phyloP scores from a whole-genome alignment of 2,797 vertebrate species.

The Odontamblyopus rebecca region DNA sequence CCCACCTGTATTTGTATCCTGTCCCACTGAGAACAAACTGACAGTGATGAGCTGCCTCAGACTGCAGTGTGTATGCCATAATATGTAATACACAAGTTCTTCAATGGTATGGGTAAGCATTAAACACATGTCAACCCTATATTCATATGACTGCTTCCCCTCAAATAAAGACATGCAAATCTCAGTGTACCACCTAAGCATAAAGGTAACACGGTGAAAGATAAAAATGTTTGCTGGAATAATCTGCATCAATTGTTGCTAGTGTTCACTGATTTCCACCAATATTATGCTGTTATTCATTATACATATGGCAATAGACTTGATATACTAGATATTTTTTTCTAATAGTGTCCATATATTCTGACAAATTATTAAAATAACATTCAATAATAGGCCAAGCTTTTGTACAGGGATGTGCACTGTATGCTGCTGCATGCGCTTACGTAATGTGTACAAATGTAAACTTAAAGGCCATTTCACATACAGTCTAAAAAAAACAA shows the following conservation, averaged over 20 bases:
- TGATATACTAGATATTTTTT: neutral
- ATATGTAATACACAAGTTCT: neutral
- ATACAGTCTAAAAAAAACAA: neutral
- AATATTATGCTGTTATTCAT: neutral
- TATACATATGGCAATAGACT: neutral
- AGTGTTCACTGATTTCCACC: neutral
- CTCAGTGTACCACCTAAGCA: neutral
- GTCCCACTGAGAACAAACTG: neutral
- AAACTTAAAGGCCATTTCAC: neutral
- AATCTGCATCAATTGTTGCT: neutral
- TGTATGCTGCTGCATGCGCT: neutral
- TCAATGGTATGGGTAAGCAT: neutral
- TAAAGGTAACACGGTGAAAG: neutral
- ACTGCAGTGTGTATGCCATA: too few relatives aligned
- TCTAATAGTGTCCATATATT: neutral
- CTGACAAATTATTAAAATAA: neutral
- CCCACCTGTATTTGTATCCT: conserved; percentile 6
- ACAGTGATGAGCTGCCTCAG: neutral
- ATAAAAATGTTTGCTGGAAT: neutral
- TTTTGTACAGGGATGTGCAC: neutral
- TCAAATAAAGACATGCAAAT: neutral
- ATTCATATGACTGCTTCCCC: neutral
- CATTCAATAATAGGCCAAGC: neutral
- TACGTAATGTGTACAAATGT: neutral
- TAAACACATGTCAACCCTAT: neutral